Base-by-base conservation (phyloP, 2,797 vertebrate species). In the Sylvilagus floridanus region DNA sequence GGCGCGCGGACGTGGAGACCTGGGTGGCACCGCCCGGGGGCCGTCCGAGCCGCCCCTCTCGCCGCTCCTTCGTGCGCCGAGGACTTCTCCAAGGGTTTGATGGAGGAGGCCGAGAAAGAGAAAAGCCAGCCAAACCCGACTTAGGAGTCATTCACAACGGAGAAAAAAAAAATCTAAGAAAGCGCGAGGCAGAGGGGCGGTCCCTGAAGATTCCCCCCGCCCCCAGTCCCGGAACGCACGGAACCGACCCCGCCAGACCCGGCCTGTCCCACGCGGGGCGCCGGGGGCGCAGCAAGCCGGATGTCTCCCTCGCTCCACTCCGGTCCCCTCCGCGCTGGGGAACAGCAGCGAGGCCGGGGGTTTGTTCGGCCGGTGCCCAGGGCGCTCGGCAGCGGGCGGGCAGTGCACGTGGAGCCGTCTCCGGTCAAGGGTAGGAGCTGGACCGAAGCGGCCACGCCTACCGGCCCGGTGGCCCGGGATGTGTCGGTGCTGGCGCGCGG, bases 21-120 rank as follows among this genome's bases (percentile, higher is more conserved):
- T 14, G 84, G 52, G 8, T 1, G 50, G 37, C 14, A n/a, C 1
- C 1, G 1, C 14, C 54, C 12, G 1, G 35, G 73, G 17, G 7
- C 4, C 17, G 54, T 71, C 21, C 2, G 63, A 19, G 12, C 26
- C 26, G 13, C 5, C n/a, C 17, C 3, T 6, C 24, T 76, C 30
- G 4, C 2, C 0, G n/a, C 13, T 71, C 63, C 0, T 7, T 24
- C 16, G 4, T 11, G 7, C 13, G 24, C 24, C 5, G 5, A 8
- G 75, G 17, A 10, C 32, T 54, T 71, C 42, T 7, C n/a, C 37
- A 2, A 54, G 35, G n/a, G 8, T 68, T 52, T 4, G n/a, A 4
- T 37, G 60, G n/a, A 52, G 65, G 54, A 73, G 30, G 13, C 16
- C 7, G 14, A 19, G 19, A 62, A 77, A 16, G 71, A 17, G 17